Evolutionary conservation across 2,888 invertebrate genomes (phyloP).

Genomic region (Xanthia togata): DNA sequence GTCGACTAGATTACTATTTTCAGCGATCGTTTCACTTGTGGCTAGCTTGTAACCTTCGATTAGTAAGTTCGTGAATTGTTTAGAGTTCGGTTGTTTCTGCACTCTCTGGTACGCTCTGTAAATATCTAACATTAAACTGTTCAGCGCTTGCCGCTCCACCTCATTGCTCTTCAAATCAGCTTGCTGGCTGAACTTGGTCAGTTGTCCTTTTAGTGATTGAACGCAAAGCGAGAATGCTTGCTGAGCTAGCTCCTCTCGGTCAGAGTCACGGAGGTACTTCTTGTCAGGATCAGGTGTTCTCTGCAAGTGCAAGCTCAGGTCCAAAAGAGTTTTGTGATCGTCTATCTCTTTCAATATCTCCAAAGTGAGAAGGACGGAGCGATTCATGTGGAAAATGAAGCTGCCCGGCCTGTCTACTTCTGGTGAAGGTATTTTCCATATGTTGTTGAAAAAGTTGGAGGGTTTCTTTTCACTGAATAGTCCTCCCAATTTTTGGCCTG

Average conservation of each 20-base stretch:
- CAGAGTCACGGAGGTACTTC: conserved; percentile 96
- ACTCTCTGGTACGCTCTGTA: conserved; percentile 93
- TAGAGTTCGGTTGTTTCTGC: conserved; percentile 91
- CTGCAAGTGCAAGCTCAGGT: conserved; percentile 94
- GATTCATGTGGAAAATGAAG: conserved; percentile 97
- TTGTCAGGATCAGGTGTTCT: conserved; percentile 96
- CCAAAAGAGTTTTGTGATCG: conserved; percentile 95
- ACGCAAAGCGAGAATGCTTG: conserved; percentile 94
- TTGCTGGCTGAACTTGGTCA: conserved; percentile 89
- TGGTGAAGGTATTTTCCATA: conserved; percentile 97
- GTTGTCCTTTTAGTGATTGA: conserved; percentile 92
- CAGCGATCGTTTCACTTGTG: conserved; percentile 91
- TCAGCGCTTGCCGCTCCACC: conserved; percentile 86
- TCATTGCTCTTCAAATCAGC: conserved; percentile 85
- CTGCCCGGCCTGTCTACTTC: conserved; percentile 98
- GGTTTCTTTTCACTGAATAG: conserved; percentile 96
- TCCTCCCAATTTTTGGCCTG: conserved; percentile 93
- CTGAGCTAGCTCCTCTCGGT: conserved; percentile 94
- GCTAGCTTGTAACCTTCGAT: conserved; percentile 93
- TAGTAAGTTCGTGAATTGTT: conserved; percentile 92
- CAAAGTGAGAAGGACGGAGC: conserved; percentile 95
- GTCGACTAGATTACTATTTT: conserved; percentile 92
- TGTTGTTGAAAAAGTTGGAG: conserved; percentile 97
- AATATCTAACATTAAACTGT: conserved; percentile 89
- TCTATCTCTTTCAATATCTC: conserved; percentile 94